Conservation (phyloP, 2,113 vertebrate species). For the Recurvirostra avosetta region DNA sequence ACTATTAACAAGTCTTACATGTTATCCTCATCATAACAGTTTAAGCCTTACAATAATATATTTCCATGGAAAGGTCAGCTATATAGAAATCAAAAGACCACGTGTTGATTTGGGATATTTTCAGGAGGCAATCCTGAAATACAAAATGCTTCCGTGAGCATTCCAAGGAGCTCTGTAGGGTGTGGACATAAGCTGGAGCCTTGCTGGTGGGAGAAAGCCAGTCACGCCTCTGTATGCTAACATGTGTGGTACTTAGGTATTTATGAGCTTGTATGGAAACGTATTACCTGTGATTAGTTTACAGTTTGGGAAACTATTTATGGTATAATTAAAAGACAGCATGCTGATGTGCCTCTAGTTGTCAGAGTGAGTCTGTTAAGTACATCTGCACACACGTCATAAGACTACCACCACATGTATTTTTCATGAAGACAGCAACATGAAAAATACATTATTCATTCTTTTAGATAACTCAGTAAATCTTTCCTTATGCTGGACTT, state of each 20-base stretch:
- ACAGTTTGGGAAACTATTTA: not conserved
- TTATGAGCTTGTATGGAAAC: not conserved
- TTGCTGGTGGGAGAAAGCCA: not conserved
- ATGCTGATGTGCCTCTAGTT: not conserved
- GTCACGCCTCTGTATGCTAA: not conserved
- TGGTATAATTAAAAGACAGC: conserved; percentile 33
- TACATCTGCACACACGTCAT: not conserved
- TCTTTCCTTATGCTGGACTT: not conserved
- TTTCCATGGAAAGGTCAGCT: not conserved
- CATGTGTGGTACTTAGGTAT: not conserved
- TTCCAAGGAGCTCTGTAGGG: not conserved
- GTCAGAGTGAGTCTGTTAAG: not conserved
- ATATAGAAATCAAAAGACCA: not conserved
- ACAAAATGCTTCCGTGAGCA: accelerated
- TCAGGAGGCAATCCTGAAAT: not conserved
- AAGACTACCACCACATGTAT: not conserved
- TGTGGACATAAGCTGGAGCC: not conserved
- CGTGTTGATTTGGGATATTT: not conserved
- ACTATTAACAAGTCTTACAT: no score
- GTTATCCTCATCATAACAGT: accelerated
- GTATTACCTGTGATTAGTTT: not conserved
- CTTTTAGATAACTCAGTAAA: not conserved
- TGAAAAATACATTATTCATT: not conserved
- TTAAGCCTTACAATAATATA: not conserved
- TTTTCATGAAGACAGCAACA: not conserved